A percentile compares a stretch with the other conserved stretches of the same genome.
These are phyloP conservation scores for Carassius auratus DNA, from an alignment of 2,113 vertebrate genomes.

Conservation along the genomic window DNA sequence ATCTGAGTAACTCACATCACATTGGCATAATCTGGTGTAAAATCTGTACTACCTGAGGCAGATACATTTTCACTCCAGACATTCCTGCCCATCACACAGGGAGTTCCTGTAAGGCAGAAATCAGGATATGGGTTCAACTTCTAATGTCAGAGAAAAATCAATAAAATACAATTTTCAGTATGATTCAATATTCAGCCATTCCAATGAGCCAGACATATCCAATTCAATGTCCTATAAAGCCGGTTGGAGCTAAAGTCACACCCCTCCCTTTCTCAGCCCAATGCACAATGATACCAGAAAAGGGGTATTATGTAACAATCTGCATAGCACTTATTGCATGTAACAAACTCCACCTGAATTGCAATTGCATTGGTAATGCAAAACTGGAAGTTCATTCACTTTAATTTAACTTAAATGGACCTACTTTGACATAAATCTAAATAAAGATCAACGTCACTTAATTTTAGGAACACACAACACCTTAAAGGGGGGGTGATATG, in stretches of 20 bases:
- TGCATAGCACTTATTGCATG: no score
- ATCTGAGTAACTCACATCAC: constrained; percentile 8
- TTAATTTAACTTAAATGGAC: not conserved
- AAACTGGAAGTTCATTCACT: no score
- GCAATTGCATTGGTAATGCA: no score
- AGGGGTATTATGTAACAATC: no score
- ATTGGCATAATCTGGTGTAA: not conserved
- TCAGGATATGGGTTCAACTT: not conserved
- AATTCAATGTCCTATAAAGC: no score
- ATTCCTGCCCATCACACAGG: constrained; percentile 72
- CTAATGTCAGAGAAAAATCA: not conserved
- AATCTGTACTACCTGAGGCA: constrained; percentile 71
- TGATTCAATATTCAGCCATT: not conserved
- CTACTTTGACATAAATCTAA: not conserved
- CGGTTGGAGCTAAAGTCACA: no score
- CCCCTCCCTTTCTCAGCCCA: no score
- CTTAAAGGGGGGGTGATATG: not conserved
- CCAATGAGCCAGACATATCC: not conserved
- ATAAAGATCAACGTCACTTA: not conserved
- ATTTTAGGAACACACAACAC: not conserved
- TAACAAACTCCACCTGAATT: no score
- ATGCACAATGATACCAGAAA: no score
- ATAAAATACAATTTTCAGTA: no score
- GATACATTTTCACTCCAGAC: constrained; percentile 73
- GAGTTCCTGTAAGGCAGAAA: constrained; percentile 63